Evolutionary conservation across 2,888 invertebrate species (phyloP), one percentile per base, ranked within the genome.

Genomic region (Xiphydria camelus): DNA sequence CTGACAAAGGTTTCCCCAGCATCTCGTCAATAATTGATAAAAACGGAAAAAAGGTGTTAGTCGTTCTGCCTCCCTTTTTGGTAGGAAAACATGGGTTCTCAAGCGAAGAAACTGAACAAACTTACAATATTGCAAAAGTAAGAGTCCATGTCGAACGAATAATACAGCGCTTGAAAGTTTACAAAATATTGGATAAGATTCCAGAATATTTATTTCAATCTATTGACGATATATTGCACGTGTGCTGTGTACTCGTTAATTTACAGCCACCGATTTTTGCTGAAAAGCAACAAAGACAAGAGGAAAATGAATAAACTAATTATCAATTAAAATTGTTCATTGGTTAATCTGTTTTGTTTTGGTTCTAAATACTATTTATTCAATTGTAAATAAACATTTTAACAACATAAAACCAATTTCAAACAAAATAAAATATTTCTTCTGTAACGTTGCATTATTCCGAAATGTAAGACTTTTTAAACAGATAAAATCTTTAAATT

Each of bases 1-100:
- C 45, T 19, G 45, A 49, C 23, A 47, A 47, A 44, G 44, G 26
- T 3, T 47, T 47, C 15, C 44, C 44, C 22, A 44, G 25, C 31
- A 47, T 47, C 7, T 38, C 33, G 35, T 17, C 38, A 39, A 14
- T 18, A 3, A 39, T 47, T 18, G 44, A 47, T 25, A 2, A 4
- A 26, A 46, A 40, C 29, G 44, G 44, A 3, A 43, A 45, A 35
- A 33, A 45, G 40, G 14, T 48, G 9, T 12, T n/a, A 21, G 10
- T 45, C 5, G 35, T 45, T 34, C 39, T 45, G 40, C 44, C 48
- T 12, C 44, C 44, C 10, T 48, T 48, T 26, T 15, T 44, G 12
- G 41, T 41, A 17, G 36, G 41, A 46, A 41, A 42, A 18, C 15
- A 12, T 12, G 31, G 33, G 26, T 42, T 45, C 26, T 17, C 45